Conservation (phyloP, 1,140 invertebrate species). For the Lordiphosa clarofinis region DNA sequence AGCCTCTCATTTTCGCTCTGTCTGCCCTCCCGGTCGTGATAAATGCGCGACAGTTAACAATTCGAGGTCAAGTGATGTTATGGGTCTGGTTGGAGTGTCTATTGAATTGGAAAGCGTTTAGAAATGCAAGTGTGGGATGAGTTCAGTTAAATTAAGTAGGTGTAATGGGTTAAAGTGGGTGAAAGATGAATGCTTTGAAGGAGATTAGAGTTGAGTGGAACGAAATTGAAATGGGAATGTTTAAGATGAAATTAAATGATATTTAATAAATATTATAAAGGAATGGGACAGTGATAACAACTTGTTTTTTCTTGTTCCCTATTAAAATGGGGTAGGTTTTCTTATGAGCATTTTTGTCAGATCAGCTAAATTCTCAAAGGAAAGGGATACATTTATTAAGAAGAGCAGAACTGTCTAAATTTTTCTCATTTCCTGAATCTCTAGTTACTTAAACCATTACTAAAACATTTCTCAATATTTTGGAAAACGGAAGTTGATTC, state of each 20-base stretch:
- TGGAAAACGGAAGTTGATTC: too few relatives aligned
- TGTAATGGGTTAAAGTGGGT: slow-evolving; percentile 15
- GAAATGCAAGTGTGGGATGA: slow-evolving; percentile 13
- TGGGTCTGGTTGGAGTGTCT: slow-evolving; percentile 9
- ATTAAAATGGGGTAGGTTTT: too few relatives aligned
- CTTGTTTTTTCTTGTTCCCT: too few relatives aligned
- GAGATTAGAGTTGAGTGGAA: slow-evolving; percentile 4
- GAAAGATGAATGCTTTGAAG: slow-evolving; percentile 11
- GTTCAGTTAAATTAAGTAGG: slow-evolving; percentile 13
- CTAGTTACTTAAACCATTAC: too few relatives aligned
- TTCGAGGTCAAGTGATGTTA: slow-evolving; percentile 26
- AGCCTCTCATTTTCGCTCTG: background rate
- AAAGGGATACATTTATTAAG: too few relatives aligned
- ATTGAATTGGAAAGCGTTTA: slow-evolving; percentile 27
- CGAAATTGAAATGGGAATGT: background rate
- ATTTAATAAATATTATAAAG: background rate
- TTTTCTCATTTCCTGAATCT: too few relatives aligned
- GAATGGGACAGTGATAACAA: too few relatives aligned
- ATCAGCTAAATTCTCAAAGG: too few relatives aligned
- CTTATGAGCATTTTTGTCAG: too few relatives aligned
- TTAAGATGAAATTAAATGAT: background rate
- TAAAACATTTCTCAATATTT: too few relatives aligned
- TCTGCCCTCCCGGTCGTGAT: slow-evolving; percentile 17
- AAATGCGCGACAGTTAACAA: slow-evolving; percentile 43
- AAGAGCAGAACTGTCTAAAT: too few relatives aligned